Base-by-base conservation (phyloP, 2,888 invertebrate genomes). In the Amiota communis region DNA sequence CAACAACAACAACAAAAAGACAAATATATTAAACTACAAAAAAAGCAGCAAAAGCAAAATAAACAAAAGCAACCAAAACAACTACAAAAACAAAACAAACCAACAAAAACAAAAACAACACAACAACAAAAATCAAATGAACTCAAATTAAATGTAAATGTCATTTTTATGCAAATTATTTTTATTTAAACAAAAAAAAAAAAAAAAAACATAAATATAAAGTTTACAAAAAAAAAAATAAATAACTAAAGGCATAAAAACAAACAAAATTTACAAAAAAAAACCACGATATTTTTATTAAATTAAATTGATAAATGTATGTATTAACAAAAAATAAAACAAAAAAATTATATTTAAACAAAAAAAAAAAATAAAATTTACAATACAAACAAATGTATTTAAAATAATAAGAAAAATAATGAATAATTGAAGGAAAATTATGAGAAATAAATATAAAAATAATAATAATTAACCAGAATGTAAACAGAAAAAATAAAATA, bases 121-220 rank as follows among this genome's bases (percentile, higher is more conserved):
- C 77, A 76, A 78, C 75, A 72, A 86, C 87, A 86, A 83, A 88
- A 88, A 87, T 87, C 88, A 87, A 87, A 88, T 86, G 87, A 87
- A 87, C 88, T 87, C 86, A 87, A 87, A 88, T 87, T 87, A 84
- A 87, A 87, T 88, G 87, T 87, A 88, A 88, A 88, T 87, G 87
- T 87, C 81, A 87, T 87, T 87, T 87, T 84, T 86, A 87, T 83
- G 87, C 84, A 87, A 86, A 86, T 87, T 86, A 88, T 87, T 87
- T 84, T 87, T 79, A 85, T 88, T 87, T 87, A 85, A 85, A 82
- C 73, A 71, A 74, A 74, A 73, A 72, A 72, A n/a, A 72, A 61
- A n/a, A 59, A 70, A 23, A 59, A 20, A 63, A 76, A 74, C 53
- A 65, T 71, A 72, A 74, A 56, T 8, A 71, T 51, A 61, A 76